Base-by-base conservation (phyloP, 2,888 invertebrate species). In the Encarsia formosa region DNA sequence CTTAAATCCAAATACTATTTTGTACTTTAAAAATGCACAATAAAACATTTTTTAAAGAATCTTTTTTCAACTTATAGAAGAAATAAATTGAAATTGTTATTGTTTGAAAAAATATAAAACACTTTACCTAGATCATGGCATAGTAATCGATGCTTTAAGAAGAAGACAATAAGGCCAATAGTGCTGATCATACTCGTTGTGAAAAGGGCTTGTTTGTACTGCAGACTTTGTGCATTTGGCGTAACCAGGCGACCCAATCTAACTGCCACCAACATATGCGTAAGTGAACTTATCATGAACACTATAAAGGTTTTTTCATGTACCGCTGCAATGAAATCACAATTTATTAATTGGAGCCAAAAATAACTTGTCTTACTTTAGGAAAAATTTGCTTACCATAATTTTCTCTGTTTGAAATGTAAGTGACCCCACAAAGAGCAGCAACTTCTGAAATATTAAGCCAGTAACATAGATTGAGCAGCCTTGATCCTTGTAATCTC, bases 381-480 rank as follows among this genome's bases (percentile, higher is more conserved):
- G n/a, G n/a, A 37, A 20, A 40, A 15, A 23, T 34, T 24, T n/a
- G n/a, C 90, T 88, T 79, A 94, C 94, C 91, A 79, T 94, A 95
- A 74, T 95, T 94, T 78, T 95, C 94, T 71, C 87, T 83, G 77
- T 95, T 95, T 58, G 93, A 92, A 71, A 95, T 88, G 73, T 92
- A 94, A 15, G 93, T 92, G 32, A 94, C 93, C 48, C 92, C 92
- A 59, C 90, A 87, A n/a, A 94, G 79, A 46, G 91, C 84, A 56
- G 85, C 84, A 61, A 93, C 82, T 78, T 94, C 94, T 63, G 88
- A 79, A 60, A 88, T 80, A 75, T 91, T 91, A 62, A 92, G 79
- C 86, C 89, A 87, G 71, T 88, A 90, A 65, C 88, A 87, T 31
- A 84, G 76, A 60, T 81, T 81, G 52, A 88, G 80, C 72, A 88